Evolutionary conservation across 2,888 invertebrate species (phyloP), one percentile per base, ranked within the genome.

Genomic region (Sinotaia quadrata): DNA sequence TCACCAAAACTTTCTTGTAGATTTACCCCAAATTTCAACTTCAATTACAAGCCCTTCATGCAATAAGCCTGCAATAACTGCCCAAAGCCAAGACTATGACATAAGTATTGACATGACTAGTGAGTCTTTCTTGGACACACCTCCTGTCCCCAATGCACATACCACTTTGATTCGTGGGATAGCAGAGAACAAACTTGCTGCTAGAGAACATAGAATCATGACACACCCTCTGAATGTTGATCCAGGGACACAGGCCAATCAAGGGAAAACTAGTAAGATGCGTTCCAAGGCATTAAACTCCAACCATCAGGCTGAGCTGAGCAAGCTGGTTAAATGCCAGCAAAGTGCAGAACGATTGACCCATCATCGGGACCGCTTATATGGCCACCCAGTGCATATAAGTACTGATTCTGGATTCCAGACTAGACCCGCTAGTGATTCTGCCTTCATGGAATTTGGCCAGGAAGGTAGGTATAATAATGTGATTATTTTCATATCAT

Each of bases 341-440:
- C 65, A 65, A 47, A 65, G 56, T 21, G 65, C 65, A 2, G 65
- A 65, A n/a, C 27, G 65, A 18, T 31, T 56, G 44, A 44, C 44
- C 56, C 65, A 65, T 31, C 54, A 54, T 51, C 21, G 51, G 44
- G 29, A 54, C 18, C 29, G 54, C 18, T 10, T 41, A 15, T 10
- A 10, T 41, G 12, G 15, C 10, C 54, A 54, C 1, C 3, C 34
- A 4, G 29, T 31, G 34, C 49, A 34, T 15, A 33, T 60, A 12
- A 65, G 65, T 49, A 52, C 61, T 65, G 80, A 82, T 67, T 80
- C 81, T 27, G 81, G 80, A 37, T 79, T 80, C 68, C 74, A 75
- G 34, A 80, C 83, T n/a, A 72, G 81, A 12, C 81, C 83, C 10
- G 75, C 71, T 27, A 81, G 82, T 78, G 83, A 82, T 76, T 81